These are phyloP conservation scores for Temnothorax ravouxi DNA, from an alignment of 2,888 invertebrate species.

Conservation along the genomic window DNA sequence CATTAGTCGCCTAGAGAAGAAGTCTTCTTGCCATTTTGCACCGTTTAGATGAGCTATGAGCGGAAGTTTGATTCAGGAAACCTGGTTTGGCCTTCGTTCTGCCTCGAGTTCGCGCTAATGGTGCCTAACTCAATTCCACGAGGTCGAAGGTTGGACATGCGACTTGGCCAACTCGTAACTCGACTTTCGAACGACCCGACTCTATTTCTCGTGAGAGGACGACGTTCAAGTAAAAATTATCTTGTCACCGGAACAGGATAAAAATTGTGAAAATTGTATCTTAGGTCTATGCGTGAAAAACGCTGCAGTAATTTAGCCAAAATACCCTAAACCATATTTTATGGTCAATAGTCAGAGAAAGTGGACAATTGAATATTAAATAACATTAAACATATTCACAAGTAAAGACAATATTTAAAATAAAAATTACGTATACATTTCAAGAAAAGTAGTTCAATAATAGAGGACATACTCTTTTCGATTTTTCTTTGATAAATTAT, in stretches of 20 bases:
- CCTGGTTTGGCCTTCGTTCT: slow-evolving; percentile 35
- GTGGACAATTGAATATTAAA: neutral
- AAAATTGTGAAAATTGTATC: slow-evolving; percentile 18
- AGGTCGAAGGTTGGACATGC: slow-evolving; percentile 54
- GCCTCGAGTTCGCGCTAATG: slow-evolving; percentile 45
- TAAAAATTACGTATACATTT: neutral
- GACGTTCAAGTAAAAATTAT: slow-evolving; percentile 45
- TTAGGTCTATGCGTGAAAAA: neutral
- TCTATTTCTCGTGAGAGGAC: slow-evolving; percentile 35
- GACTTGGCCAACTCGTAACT: slow-evolving; percentile 49
- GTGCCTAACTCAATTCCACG: slow-evolving; percentile 48
- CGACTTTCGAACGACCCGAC: slow-evolving; percentile 44
- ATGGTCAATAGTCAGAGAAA: neutral
- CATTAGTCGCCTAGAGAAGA: slow-evolving; percentile 2
- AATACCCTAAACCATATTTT: neutral
- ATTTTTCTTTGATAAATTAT: neutral
- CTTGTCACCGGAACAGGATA: slow-evolving; percentile 16
- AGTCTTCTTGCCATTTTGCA: slow-evolving; percentile 16
- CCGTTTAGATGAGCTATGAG: slow-evolving; percentile 40
- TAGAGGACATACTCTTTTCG: neutral
- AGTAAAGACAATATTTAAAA: neutral
- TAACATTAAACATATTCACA: neutral
- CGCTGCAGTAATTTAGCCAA: neutral
- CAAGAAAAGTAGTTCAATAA: neutral
- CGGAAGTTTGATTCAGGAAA: slow-evolving; percentile 46